phyloP scores from a whole-genome alignment of 1,140 invertebrate genomes.

The Myzus persicae region DNA sequence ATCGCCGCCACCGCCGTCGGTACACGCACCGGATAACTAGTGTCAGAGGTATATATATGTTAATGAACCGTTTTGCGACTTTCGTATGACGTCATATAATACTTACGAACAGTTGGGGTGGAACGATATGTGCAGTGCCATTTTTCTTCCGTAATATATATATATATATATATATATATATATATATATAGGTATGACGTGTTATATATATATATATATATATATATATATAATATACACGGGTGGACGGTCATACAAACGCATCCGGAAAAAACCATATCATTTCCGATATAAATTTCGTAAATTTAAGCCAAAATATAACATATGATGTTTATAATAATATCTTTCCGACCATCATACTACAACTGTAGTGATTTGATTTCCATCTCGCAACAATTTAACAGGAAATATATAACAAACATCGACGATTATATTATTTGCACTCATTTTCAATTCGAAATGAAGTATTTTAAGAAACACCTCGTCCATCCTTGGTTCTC shows the following conservation, averaged over 20 bases:
- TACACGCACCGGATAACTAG: not conserved
- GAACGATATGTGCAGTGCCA: not conserved
- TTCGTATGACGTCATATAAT: not conserved
- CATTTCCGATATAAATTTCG: not conserved
- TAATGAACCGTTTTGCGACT: not conserved
- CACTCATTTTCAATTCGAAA: not conserved
- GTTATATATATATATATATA: too few relatives aligned
- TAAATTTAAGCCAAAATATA: not conserved
- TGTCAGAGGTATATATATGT: not conserved
- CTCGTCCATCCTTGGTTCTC: rapidly evolving
- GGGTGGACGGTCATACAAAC: not conserved
- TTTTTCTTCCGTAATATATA: not conserved
- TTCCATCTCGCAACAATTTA: not conserved
- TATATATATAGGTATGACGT: not conserved
- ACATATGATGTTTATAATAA: not conserved
- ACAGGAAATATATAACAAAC: not conserved
- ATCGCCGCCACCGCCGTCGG: too few relatives aligned
- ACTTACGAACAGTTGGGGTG: not conserved
- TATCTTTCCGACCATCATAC: not conserved
- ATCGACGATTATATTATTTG: not conserved
- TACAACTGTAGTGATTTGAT: not conserved
- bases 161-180: too few relatives aligned
- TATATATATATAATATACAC: too few relatives aligned
- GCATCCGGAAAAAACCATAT: not conserved
- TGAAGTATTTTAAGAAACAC: not conserved